Conservation (phyloP, 1,140 invertebrate species). For the Palaemon carinicauda region DNA sequence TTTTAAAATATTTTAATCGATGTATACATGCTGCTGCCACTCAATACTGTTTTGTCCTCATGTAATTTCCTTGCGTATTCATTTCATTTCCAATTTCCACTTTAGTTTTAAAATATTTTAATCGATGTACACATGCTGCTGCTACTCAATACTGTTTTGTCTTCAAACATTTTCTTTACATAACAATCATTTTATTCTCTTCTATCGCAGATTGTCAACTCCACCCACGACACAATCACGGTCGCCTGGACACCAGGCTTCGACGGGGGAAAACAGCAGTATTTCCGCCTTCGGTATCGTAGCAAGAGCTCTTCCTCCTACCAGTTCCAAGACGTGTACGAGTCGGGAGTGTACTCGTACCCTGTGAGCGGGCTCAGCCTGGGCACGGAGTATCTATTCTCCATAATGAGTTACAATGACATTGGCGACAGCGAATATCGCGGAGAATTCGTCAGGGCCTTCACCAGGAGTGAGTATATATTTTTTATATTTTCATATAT, state of each 20-base stretch:
- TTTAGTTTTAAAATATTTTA: no score
- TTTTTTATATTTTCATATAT: no score
- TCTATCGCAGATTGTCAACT: constrained; percentile 75
- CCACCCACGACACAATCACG: constrained; percentile 87
- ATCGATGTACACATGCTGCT: no score
- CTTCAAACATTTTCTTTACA: not conserved
- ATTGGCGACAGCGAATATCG: constrained; percentile 85
- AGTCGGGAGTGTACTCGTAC: constrained; percentile 76
- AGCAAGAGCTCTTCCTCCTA: constrained; percentile 39
- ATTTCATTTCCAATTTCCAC: no score
- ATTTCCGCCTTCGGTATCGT: constrained; percentile 56
- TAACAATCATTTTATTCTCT: not conserved
- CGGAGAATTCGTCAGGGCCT: constrained; percentile 80
- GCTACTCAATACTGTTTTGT: no score
- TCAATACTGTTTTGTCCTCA: no score
- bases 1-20: no score
- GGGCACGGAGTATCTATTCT: constrained; percentile 88
- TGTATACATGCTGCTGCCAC: no score
- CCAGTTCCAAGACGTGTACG: constrained; percentile 75
- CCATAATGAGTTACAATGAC: constrained; percentile 86
- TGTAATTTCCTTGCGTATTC: not conserved
- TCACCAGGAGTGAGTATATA: constrained; percentile 76
- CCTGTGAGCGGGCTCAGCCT: constrained; percentile 78
- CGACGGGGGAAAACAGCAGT: constrained; percentile 80
- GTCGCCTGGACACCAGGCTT: constrained; percentile 93